Evolutionary conservation across 2,888 invertebrate species (phyloP).

Genomic region (Hymenopus coronatus): DNA sequence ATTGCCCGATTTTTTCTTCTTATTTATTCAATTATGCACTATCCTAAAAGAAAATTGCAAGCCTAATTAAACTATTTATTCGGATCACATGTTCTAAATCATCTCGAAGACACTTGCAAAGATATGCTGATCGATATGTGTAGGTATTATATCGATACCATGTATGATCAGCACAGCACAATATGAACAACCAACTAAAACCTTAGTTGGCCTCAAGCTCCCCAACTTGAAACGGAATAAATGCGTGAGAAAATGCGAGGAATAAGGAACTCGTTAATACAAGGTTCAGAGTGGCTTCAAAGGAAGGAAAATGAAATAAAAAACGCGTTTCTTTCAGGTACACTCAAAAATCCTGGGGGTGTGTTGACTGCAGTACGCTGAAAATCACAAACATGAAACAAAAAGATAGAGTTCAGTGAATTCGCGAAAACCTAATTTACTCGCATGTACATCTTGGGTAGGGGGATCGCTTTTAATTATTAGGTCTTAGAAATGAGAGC

Average conservation of each 20-base stretch:
- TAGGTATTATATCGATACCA: neutral
- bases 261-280: neutral
- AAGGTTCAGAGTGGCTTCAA: neutral
- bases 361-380: neutral
- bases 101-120: too few relatives aligned
- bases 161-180: neutral
- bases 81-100: too few relatives aligned
- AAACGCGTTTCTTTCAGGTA: neutral
- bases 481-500: neutral
- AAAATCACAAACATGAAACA: neutral
- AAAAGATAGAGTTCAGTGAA: neutral
- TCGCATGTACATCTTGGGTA: neutral
- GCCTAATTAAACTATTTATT: too few relatives aligned
- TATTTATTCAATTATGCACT: too few relatives aligned
- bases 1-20: too few relatives aligned
- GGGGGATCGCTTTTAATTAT: neutral
- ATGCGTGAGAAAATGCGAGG: neutral
- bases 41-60: too few relatives aligned
- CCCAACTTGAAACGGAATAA: neutral
- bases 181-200: neutral
- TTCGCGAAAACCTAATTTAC: neutral
- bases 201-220: neutral
- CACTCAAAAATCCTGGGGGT: neutral
- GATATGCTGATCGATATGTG: neutral
- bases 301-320: neutral